Base-by-base conservation (phyloP, 1,140 invertebrate species). In the Ephestia elutella region DNA sequence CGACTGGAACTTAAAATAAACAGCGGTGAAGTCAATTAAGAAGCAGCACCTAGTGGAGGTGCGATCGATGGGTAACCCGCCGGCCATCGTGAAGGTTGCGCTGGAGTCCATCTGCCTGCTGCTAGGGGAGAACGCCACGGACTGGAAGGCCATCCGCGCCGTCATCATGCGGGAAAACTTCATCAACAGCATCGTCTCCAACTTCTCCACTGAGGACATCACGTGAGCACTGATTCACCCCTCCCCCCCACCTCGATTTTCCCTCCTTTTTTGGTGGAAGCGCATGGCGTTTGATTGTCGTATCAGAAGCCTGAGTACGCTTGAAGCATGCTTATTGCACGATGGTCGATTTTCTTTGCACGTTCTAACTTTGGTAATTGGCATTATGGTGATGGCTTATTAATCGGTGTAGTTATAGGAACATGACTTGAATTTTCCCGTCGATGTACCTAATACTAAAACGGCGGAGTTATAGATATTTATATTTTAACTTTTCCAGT, bases 81-180 rank as follows among this genome's bases (percentile, higher is more conserved):
- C 99, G 59, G 94, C 95, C 57, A 92, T 97, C 76, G 98, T 99
- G 62, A 99, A 99, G 91, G 92, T 99, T 83, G 98, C 98, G 51
- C 90, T 99, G 72, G 99, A 99, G 89, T 98, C 98, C 66, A 99
- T 99, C 89, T 99, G 98, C 91, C 92, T 99, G 70, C 93, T 99
- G 73, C 93, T 99, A 61, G 98, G 98, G 66, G 98, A 99, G 91
- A 96, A 96, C 85, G 96, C 97, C 57, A 96, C 94, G 63, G 98
- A 99, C 88, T 99, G 99, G 99, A 99, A 99, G 91, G 94, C 96
- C 51, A 99, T 99, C 82, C 94, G 98, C 69, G 93, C 96, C 56
- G 95, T 99, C 86, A 97, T 99, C 86, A 98, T 99, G 94, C 93
- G 96, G 77, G 99, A 99, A 89, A 99, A 99, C 91, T 99, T 99